Percentiles rank a stretch among this genome's conserved stretches.
phyloP scores from a whole-genome alignment of 2,888 invertebrate genomes.

The Eristalis pertinax region DNA sequence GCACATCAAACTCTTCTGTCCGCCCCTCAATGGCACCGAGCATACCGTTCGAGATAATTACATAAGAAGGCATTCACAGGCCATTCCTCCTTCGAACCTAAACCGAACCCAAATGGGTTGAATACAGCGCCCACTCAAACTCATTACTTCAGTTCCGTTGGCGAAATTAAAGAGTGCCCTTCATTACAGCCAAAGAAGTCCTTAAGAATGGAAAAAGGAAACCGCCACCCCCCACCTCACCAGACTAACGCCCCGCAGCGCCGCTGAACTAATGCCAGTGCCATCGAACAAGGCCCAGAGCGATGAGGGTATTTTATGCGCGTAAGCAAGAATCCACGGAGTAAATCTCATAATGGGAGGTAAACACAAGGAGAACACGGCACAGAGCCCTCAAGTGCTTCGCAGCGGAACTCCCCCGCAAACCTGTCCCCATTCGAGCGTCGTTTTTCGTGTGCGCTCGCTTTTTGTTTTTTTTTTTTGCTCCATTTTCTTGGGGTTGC shows the following conservation, averaged over 20 bases:
- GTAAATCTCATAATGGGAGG: slow-evolving; percentile 14
- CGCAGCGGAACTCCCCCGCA: background rate
- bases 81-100: background rate
- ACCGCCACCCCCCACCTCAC: background rate
- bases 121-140: background rate
- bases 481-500: background rate
- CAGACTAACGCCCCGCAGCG: background rate
- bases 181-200: background rate
- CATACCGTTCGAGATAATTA: background rate
- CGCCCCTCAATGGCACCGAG: background rate
- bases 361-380: background rate
- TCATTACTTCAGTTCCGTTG: background rate
- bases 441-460: background rate
- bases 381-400: slow-evolving; percentile 11
- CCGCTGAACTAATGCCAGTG: background rate
- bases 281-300: background rate
- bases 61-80: background rate
- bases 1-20: background rate
- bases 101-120: background rate
- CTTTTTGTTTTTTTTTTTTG: background rate
- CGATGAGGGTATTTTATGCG: background rate
- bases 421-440: background rate
- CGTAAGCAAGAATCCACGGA: slow-evolving; percentile 7
- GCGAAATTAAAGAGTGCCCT: background rate
- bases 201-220: background rate